These are phyloP conservation scores for Dendrolimus houi DNA, from an alignment of 2,888 invertebrate genomes.

Conservation along the genomic window DNA sequence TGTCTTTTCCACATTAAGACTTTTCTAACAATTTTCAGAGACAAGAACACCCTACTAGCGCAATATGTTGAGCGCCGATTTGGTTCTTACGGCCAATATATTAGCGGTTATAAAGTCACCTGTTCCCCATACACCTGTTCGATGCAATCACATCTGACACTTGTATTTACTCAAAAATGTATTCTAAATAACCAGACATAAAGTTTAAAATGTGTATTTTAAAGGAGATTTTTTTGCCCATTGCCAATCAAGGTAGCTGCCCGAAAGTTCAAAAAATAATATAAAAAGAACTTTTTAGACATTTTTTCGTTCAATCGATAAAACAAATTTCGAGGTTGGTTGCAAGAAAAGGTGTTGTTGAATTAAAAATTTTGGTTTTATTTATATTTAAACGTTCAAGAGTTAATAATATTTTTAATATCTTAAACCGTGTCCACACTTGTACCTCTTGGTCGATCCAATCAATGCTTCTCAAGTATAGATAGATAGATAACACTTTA, in stretches of 20 bases:
- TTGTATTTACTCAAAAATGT: conserved; percentile 17
- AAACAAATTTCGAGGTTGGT: conserved; percentile 14
- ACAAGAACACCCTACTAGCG: conserved; percentile 8
- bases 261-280: conserved; percentile 42
- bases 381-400: too few species aligned
- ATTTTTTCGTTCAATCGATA: conserved; percentile 35
- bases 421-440: too few species aligned
- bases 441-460: too few species aligned
- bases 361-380: background rate
- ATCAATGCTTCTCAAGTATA: too few species aligned
- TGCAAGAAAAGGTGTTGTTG: conserved; percentile 4
- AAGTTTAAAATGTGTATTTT: conserved; percentile 13
- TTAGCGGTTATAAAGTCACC: conserved; percentile 70
- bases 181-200: conserved; percentile 8
- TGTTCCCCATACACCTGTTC: conserved; percentile 69
- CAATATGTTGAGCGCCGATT: conserved; percentile 60
- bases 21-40: too few species aligned
- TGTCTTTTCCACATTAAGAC: too few species aligned
- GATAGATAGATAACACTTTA: too few species aligned
- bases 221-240: conserved; percentile 22
- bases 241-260: conserved; percentile 35
- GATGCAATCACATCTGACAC: conserved; percentile 66
- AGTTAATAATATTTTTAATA: too few species aligned
- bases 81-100: conserved; percentile 61
- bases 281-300: conserved; percentile 31